phyloP scores from a whole-genome alignment of 1,140 invertebrate species.

The Cephus cinctus region DNA sequence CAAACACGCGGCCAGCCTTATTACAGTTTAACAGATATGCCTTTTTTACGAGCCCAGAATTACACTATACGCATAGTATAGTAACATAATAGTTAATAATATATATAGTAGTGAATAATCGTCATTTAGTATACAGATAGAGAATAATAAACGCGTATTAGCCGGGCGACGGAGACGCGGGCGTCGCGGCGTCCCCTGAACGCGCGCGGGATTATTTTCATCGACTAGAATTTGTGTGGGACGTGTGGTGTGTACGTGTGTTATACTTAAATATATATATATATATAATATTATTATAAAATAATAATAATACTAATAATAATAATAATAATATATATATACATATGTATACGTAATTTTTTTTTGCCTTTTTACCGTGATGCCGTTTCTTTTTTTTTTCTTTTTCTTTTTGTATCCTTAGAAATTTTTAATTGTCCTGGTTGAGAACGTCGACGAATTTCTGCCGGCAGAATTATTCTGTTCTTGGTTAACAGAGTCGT shows the following conservation, averaged over 20 bases:
- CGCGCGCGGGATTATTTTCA: slow-evolving; percentile 48
- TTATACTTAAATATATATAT: not conserved
- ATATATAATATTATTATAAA: not conserved
- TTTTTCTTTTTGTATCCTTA: not conserved
- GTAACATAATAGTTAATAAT: not conserved
- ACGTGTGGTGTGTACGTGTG: slow-evolving; percentile 39
- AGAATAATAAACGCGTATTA: too few species aligned
- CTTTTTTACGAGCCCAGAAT: not conserved
- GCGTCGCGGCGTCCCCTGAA: not conserved
- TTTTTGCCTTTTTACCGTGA: not conserved
- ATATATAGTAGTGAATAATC: not conserved
- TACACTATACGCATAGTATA: not conserved
- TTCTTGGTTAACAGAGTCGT: too few species aligned
- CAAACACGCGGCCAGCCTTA: too few species aligned
- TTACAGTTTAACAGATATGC: slow-evolving; percentile 35
- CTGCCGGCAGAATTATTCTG: too few species aligned
- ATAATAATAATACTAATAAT: slow-evolving; percentile 6
- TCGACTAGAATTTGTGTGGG: slow-evolving; percentile 57
- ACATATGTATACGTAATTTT: not conserved
- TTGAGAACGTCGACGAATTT: too few species aligned
- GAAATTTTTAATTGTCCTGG: not conserved
- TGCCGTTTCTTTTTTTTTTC: not conserved
- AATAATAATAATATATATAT: slow-evolving; percentile 24
- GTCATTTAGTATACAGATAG: too few species aligned
- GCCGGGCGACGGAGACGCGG: not conserved